phyloP scores from a whole-genome alignment of 1,140 invertebrate species.

The Armadillidium nasatum region DNA sequence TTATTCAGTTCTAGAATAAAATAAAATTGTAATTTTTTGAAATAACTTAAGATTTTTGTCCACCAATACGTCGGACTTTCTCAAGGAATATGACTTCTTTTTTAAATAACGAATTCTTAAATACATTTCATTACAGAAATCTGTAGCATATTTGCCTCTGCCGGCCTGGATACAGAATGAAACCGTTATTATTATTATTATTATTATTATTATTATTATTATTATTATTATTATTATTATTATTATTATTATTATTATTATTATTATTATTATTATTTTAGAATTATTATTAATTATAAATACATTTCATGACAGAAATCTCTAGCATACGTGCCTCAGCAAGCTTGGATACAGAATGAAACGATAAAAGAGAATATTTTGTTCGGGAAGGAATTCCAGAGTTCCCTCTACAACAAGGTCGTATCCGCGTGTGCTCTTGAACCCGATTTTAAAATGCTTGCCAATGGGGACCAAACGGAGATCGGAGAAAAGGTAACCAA shows the following conservation, averaged over 20 bases:
- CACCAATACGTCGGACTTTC: too few species aligned
- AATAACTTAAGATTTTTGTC: too few species aligned
- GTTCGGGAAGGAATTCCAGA: constrained; percentile 60
- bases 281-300: too few species aligned
- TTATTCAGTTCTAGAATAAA: too few species aligned
- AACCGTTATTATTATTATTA: not conserved
- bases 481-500: constrained; percentile 74
- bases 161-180: constrained; percentile 59
- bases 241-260: too few species aligned
- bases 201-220: too few species aligned
- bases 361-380: constrained; percentile 55
- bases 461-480: constrained; percentile 82
- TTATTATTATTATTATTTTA: too few species aligned
- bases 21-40: too few species aligned
- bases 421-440: constrained; percentile 77
- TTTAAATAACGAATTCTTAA: too few species aligned
- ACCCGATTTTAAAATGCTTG: constrained; percentile 78
- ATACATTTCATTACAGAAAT: constrained; percentile 45
- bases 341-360: constrained; percentile 59
- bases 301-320: constrained; percentile 38
- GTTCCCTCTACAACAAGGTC: constrained; percentile 69
- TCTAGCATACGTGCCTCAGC: constrained; percentile 54
- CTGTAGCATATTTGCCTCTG: constrained; percentile 53
- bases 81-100: too few species aligned
- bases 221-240: too few species aligned